These are phyloP conservation scores for Ornithorhynchus anatinus DNA, from an alignment of 2,113 vertebrate genomes.

Conservation along the genomic window DNA sequence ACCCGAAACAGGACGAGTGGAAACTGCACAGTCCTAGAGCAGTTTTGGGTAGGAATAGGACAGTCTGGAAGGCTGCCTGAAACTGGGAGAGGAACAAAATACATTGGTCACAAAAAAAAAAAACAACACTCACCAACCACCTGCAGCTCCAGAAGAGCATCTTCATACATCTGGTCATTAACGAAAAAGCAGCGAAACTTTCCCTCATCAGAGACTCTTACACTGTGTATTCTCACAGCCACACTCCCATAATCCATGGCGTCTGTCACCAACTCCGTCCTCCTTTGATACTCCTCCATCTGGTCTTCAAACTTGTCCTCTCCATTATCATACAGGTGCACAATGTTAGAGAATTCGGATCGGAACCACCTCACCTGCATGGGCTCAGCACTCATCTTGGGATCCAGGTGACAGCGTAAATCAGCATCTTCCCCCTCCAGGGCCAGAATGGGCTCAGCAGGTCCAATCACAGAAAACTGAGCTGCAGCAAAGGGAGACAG, in stretches of 20 bases:
- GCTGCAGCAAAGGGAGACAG: background rate
- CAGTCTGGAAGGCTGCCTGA: too few relatives aligned
- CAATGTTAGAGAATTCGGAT: background rate
- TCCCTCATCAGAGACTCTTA: background rate
- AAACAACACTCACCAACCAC: background rate
- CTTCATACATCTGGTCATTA: background rate
- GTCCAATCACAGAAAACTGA: background rate
- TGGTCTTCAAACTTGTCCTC: background rate
- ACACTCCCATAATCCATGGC: background rate
- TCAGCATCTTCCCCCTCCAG: background rate
- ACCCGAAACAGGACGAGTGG: too few relatives aligned
- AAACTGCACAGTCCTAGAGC: too few relatives aligned
- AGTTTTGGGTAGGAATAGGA: too few relatives aligned
- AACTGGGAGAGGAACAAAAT: too few relatives aligned
- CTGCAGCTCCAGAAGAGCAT: background rate
- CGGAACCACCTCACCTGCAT: background rate
- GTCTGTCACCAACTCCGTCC: background rate
- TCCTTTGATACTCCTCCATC: background rate
- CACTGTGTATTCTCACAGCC: background rate
- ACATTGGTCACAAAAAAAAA: too few relatives aligned
- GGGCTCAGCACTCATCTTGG: background rate
- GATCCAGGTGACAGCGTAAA: background rate
- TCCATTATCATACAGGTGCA: background rate
- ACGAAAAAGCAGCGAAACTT: background rate
- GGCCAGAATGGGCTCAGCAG: background rate